Evolutionary conservation across 2,888 invertebrate genomes (phyloP), one percentile per base, ranked within the genome.

Genomic region (Drosophila pseudotakahashii): DNA sequence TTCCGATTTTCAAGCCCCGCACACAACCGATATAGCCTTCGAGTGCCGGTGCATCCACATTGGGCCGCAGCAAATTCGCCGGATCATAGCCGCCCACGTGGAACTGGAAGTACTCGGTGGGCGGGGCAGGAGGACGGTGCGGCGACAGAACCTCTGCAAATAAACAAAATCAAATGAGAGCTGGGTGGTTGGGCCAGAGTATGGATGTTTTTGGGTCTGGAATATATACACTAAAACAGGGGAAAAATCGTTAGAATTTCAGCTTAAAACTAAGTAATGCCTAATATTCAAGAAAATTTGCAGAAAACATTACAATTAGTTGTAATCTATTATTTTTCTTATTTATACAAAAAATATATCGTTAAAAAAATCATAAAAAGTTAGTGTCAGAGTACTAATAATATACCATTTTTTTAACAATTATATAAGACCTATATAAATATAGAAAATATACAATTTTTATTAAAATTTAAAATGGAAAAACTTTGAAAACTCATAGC

Each of bases 21-120:
- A 98, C 94, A 89, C 97, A 97, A 1, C 98, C 97, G 7, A 97
- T 95, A 88, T 97, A 97, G 3, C 97, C 97, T 62, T 94, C 94
- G 23, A 96, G 91, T 48, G 91, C 82, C 26, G 93, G 90, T 37
- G 92, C 91, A 77, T 93, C 93, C 53, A 92, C 91, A 53, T 94
- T 93, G 11, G 94, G 93, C 75, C 94, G 93, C 64, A 95, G 91
- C 80, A 95, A 92, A 74, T 96, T 96, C 87, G 95, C 95, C 2
- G 94, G 93, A 91, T 97, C 97, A 88, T 95, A 97, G 11, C 97
- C 97, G 37, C 97, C 98, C 45, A 98, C 93, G 91, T 97, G 97
- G 86, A 96, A 94, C 93, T 97, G 97, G 89, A 97, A 97, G 91
- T 98, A 98, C 88, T 97, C 96, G 0, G 96, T 96, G 0, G 97